Evolutionary conservation across 2,888 invertebrate species (phyloP).

Genomic region (Drosophila fungiperda): DNA sequence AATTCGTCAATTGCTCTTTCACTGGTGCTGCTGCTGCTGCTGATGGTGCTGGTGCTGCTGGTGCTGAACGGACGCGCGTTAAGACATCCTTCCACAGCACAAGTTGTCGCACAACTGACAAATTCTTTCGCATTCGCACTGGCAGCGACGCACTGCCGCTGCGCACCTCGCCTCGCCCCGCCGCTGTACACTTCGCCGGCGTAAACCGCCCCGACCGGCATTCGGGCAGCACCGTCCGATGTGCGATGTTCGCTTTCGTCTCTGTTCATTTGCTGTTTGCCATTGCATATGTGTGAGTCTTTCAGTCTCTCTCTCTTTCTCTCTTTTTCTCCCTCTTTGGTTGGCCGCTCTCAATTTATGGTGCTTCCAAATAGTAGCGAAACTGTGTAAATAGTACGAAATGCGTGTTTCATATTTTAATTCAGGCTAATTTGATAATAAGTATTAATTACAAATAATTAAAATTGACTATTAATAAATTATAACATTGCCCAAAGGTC

Average conservation of each 20-base stretch:
- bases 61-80: slow-evolving; percentile 83
- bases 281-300: slow-evolving; percentile 56
- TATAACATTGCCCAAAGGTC: not conserved
- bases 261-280: slow-evolving; percentile 58
- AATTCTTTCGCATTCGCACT: slow-evolving; percentile 74
- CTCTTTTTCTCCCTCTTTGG: slow-evolving; percentile 18
- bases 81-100: slow-evolving; percentile 86
- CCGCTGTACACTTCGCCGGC: slow-evolving; percentile 4
- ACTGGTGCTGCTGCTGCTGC: slow-evolving; percentile 22
- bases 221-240: slow-evolving; percentile 36
- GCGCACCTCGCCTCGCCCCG: slow-evolving; percentile 18
- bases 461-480: not conserved
- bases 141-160: slow-evolving; percentile 32
- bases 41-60: slow-evolving; percentile 30
- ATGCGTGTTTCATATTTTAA: not conserved
- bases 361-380: slow-evolving; percentile 32
- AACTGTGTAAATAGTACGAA: slow-evolving; percentile 31
- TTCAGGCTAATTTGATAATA: not conserved
- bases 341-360: slow-evolving; percentile 12
- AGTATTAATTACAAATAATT: not conserved
- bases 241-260: slow-evolving; percentile 36
- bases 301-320: slow-evolving; percentile 17
- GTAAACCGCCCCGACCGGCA: slow-evolving; percentile 47
- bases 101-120: slow-evolving; percentile 88
- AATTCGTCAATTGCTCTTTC: slow-evolving; percentile 31